phyloP scores from a whole-genome alignment of 2,113 vertebrate genomes.

The Microtus richardsoni region DNA sequence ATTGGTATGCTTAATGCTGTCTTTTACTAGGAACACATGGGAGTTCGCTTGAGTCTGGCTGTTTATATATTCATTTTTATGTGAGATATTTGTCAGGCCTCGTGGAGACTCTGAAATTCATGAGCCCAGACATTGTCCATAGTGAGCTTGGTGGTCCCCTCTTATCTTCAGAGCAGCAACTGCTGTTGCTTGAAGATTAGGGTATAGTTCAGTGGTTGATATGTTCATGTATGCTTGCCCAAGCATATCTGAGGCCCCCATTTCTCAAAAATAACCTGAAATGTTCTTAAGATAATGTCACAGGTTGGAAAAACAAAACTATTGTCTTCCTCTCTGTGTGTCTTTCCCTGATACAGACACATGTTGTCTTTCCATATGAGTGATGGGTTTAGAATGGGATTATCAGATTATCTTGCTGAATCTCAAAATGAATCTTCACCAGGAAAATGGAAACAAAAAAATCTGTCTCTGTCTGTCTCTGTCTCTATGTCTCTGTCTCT shows the following conservation, averaged over 20 bases:
- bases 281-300: constrained; percentile 41
- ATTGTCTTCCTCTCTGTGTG: rapidly evolving
- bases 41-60: neutral
- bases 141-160: neutral
- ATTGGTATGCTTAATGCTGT: neutral
- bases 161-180: constrained; percentile 59
- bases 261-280: neutral
- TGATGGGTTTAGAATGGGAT: constrained; percentile 58
- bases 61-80: neutral
- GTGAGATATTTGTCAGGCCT: neutral
- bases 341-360: neutral
- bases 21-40: neutral
- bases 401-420: constrained; percentile 63
- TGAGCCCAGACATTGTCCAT: neutral
- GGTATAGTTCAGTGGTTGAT: neutral
- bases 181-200: constrained; percentile 46
- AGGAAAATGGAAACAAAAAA: neutral
- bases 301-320: constrained; percentile 37
- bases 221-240: neutral
- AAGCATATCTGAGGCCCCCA: neutral
- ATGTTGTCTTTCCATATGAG: neutral
- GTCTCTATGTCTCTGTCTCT: neutral
- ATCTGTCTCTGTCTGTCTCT: neutral
- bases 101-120: constrained; percentile 19
- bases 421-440: constrained; percentile 54